Base-by-base conservation (phyloP, 2,888 invertebrate genomes). In the Rotaria socialis region DNA sequence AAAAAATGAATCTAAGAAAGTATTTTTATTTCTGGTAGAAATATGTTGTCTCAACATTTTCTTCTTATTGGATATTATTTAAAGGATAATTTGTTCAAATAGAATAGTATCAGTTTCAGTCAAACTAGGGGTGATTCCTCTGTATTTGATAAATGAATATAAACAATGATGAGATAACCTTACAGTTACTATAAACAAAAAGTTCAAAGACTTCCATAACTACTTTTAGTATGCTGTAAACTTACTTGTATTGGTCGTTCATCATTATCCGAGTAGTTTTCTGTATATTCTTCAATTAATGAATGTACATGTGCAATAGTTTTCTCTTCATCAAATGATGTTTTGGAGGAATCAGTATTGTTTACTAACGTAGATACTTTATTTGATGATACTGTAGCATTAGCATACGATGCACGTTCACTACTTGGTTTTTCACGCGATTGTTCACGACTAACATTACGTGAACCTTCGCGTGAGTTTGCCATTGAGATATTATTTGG, bases 361-460 rank as follows among this genome's bases (percentile, higher is more conserved):
- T 8, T 35, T 16, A 35, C 43, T 75, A 43, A 43, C 10, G 43
- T 35, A 0, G 47, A 80, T 80, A 1, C 10, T 47, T 80, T 80
- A 43, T 22, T 47, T 4, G 24, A 16, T 27, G 14, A 11, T 14
- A 35, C 1, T 67, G 27, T 10, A 7, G 24, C 0, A 56, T 24
- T 24, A 56, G 24, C 19, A 56, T 24, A 22, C 7, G 56, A 56
- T 56, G 56, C 58, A 11, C 14, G 58, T 41, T 74, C 74, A 74
- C 22, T 41, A 35, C 41, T 2, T n/a, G 7, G 24, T 47, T 24
- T 3, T 11, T 80, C 80, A 47, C 47, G 80, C 8, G 80, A 47
- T 47, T 80, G 80, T 80, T 80, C 80, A 80, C 80, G 80, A n/a
- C 47, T 47, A 10, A 80, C 80, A 80, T 43, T 47, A 47, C 80